These are phyloP conservation scores for Villa cingulata DNA, from an alignment of 2,888 invertebrate genomes.

Conservation along the genomic window DNA sequence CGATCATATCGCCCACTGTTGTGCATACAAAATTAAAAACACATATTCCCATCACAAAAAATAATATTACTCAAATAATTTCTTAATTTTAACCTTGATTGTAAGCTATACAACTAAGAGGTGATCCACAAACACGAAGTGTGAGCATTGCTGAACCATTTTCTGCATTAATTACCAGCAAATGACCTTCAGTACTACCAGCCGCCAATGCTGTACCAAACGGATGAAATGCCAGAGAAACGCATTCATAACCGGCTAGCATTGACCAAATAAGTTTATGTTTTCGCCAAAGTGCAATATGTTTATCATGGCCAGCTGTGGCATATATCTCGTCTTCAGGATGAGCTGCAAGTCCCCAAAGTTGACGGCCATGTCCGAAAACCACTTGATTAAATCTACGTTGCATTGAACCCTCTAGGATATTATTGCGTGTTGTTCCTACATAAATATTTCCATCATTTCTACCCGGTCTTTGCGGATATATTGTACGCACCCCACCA, in stretches of 20 bases:
- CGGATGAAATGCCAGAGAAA: constrained; percentile 76
- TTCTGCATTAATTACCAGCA: constrained; percentile 73
- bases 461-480: constrained; percentile 73
- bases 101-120: constrained; percentile 72
- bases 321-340: constrained; percentile 85
- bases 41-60: neutral
- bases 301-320: constrained; percentile 82
- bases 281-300: constrained; percentile 80
- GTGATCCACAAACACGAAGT: constrained; percentile 73
- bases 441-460: constrained; percentile 85
- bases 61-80: too few relatives aligned
- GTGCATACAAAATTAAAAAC: neutral
- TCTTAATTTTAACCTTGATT: constrained; percentile 55
- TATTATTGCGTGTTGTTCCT: constrained; percentile 78
- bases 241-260: constrained; percentile 80
- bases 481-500: constrained; percentile 80
- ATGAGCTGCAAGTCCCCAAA: constrained; percentile 79
- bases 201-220: constrained; percentile 76
- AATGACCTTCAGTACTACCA: constrained; percentile 80
- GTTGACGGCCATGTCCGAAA: constrained; percentile 76
- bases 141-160: constrained; percentile 76
- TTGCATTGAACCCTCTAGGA: constrained; percentile 80
- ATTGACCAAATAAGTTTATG: constrained; percentile 79
- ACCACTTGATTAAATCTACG: constrained; percentile 75
- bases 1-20: constrained; percentile 71